Evolutionary conservation across 2,888 invertebrate species (phyloP), one percentile per base, ranked within the genome.

Genomic region (Drosophila prolongata): DNA sequence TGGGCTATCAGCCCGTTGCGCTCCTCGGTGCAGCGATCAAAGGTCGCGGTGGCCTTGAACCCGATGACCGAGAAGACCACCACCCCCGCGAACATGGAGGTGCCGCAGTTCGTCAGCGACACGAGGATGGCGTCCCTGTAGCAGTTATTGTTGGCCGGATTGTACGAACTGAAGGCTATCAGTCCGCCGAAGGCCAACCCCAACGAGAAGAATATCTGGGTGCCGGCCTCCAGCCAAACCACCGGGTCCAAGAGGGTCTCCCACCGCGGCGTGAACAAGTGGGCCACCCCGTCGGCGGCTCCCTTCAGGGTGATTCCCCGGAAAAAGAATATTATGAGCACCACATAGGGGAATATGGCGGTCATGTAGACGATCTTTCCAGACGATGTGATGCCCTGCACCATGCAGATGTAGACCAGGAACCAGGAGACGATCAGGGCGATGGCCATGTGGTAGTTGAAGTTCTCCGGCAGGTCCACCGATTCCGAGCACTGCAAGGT

Each of bases 351-450:
- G 91, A 99, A 99, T 0, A 98, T 98, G 1, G 99, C 98, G 2
- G 98, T 99, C 65, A 99, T 96, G 91, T 98, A 98, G 72, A 98
- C 98, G 53, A 98, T 98, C 94, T 98, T 98, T 60, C 98, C 98
- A 0, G 98, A 98, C 6, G 98, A 98, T 1, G 98, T 98, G 75
- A 99, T 98, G 57, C 99, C 99, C 92, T 98, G 98, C 82, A 98
- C 98, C 96, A 99, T 98, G 93, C 98, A 98, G 92, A 98, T 94
- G 92, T 98, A 99, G 75, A 98, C 98, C 16, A 99, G 94, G 62
- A 97, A 95, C 99, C 99, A 99, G 27, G 98, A 98, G 3, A 97
- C 94, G 10, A 97, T 93, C 46, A 99, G 93, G 13, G 98, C 96
- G 42, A 97, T 91, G 1, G 96, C 96, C 86, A 99, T 97, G 92